phyloP scores from a whole-genome alignment of 30 jellyfish, hydroid and myxozoan genomes.

The Turritopsis dohrnii region DNA sequence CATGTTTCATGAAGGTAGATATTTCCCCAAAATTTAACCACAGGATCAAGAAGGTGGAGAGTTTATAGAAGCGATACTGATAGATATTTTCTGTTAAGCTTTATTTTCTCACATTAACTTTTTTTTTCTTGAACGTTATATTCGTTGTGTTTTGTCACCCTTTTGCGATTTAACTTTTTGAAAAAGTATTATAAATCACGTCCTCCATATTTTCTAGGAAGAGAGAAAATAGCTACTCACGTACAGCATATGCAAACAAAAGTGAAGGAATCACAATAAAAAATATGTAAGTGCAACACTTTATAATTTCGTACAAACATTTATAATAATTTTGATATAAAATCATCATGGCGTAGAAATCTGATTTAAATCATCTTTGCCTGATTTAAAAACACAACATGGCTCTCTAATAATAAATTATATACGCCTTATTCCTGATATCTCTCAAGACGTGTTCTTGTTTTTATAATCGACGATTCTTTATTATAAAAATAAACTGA shows the following conservation, averaged over 20 bases:
- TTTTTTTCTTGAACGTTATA: neutral
- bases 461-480: neutral
- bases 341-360: neutral
- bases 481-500: neutral
- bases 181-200: neutral
- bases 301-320: neutral
- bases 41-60: neutral
- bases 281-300: neutral
- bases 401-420: neutral
- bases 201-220: neutral
- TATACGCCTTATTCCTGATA: neutral
- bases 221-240: no score
- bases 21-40: neutral
- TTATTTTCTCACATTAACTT: neutral
- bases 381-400: neutral
- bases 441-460: neutral
- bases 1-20: neutral
- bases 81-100: neutral
- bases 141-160: neutral
- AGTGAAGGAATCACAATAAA: neutral
- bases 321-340: neutral
- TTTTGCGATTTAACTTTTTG: neutral
- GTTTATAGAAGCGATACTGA: neutral
- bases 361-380: neutral
- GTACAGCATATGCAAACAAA: neutral